phyloP scores from a whole-genome alignment of 2,797 vertebrate species.

The Cyclopterus lumpus region DNA sequence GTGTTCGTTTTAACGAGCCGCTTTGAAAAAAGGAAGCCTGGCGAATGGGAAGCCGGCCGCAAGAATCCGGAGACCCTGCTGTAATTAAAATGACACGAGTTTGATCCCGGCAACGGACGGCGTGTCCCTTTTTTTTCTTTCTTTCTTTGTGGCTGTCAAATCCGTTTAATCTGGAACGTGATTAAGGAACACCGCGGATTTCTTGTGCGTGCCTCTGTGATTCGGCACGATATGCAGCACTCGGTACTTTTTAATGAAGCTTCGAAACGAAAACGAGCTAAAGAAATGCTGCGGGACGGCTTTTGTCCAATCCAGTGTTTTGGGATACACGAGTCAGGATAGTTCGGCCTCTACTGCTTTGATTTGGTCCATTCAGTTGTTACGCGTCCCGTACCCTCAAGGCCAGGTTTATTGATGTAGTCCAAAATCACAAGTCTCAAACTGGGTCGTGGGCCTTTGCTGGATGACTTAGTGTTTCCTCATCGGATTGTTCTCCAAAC shows the following conservation, averaged over 20 bases:
- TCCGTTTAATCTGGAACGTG: neutral
- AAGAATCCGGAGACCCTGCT: slow-evolving; percentile 7
- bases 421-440: neutral
- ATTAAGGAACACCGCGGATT: neutral
- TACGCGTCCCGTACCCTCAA: neutral
- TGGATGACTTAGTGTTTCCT: neutral
- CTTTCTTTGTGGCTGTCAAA: slow-evolving; percentile 6
- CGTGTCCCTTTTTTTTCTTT: neutral
- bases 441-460: neutral
- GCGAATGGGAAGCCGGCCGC: neutral
- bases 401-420: neutral
- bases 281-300: too few relatives aligned
- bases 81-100: slow-evolving; percentile 25
- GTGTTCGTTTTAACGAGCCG: neutral
- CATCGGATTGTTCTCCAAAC: neutral
- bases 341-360: neutral
- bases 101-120: slow-evolving; percentile 7
- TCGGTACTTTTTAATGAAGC: neutral
- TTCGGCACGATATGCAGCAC: neutral
- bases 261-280: neutral
- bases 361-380: neutral
- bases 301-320: neutral
- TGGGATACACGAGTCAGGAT: neutral
- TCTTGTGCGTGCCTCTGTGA: neutral
- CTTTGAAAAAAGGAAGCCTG: neutral